Base-by-base conservation (phyloP, 1,140 invertebrate genomes). In the Linepithema humile region DNA sequence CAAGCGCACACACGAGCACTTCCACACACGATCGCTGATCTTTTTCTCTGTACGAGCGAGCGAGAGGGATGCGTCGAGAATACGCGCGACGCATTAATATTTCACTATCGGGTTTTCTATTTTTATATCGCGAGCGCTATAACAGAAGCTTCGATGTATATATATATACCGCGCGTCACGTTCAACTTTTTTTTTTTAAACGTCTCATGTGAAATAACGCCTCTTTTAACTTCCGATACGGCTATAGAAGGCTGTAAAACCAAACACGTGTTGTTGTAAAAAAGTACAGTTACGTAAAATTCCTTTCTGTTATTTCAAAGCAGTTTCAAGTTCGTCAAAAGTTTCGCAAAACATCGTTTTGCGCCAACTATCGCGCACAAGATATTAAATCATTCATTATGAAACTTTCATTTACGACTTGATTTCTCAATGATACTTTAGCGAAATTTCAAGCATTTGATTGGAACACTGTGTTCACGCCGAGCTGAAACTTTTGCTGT, bases 101-200 rank as follows among this genome's bases (percentile, higher is more conserved):
- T 69, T 80, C n/a, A 70, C 35, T 78, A 69, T 80, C 50, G 64
- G 64, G 1, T 43, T 70, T 69, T 55, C 26, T 80, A 80, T 80
- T 80, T 55, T 80, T 80, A 55, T 26, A 17, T 29, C 29, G 64
- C 35, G 2, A 23, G 23, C 35, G 23, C 0, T 78, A 53, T 55
- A 38, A n/a, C 26, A 26, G 9, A 26, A 29, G 20, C 35, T 43
- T 55, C 43, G 10, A 40, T 53, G 10, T 65, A 29, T 45, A 20
- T 29, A 38, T 26, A 7, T 62, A 45, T 10, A 17, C 12, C 4
- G 23, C n/a, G 20, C 40, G 45, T 35, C 23, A 17, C 38, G 26
- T 78, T 0, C 12, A 15, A 77, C 59, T 53, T 35, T 65, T 60
- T 73, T 45, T 73, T 74, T 32, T 50, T 48, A 69, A 69, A 59